Evolutionary conservation across 2,113 vertebrate species (phyloP), one percentile per base, ranked within the genome.

Genomic region (Henicopernis longicauda): DNA sequence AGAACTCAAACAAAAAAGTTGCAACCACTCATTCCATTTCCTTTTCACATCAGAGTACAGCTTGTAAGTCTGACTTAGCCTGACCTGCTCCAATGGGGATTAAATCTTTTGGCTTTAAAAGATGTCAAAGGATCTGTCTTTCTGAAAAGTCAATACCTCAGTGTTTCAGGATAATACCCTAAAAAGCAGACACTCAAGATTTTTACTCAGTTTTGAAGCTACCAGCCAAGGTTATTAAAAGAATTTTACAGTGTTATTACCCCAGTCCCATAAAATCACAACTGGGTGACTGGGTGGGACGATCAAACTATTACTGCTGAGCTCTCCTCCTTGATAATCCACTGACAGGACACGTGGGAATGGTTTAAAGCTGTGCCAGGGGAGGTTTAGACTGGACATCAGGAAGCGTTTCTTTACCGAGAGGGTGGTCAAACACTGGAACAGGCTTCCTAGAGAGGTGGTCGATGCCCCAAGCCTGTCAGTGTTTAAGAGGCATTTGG

Each of bases 301-400:
- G 21, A 76, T 50, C 7, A 72, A 85, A 38, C 16, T 57, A 6
- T 52, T 66, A 55, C 3, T 57, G 22, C 5, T 6, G 8, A 69
- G 18, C 21, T 67, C 20, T 55, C 61, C 36, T 57, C 7, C 8
- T 19, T 21, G n/a, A 5, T 10, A 89, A 89, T 38, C 13, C 36
- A 74, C 20, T 7, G 36, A 49, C 1, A 63, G 42, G 4, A 38
- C 3, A 0, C 0, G 0, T 38, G 55, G 25, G 13, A 69, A 87
- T 47, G 16, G 63, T 42, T 54, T 16, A 89, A 52, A 83, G 26
- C 16, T 80, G 67, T 2, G 2, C 18, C 10, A 36, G 10, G 6
- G 49, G 26, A 42, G 29, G 21, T 55, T 74, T 29, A 80, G n/a
- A 29, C 11, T 36, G 23, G 36, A 78, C 7, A 27, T 27, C 7